Evolutionary conservation across 2,797 vertebrate genomes (phyloP).

Genomic region (Coregonus ussuriensis): DNA sequence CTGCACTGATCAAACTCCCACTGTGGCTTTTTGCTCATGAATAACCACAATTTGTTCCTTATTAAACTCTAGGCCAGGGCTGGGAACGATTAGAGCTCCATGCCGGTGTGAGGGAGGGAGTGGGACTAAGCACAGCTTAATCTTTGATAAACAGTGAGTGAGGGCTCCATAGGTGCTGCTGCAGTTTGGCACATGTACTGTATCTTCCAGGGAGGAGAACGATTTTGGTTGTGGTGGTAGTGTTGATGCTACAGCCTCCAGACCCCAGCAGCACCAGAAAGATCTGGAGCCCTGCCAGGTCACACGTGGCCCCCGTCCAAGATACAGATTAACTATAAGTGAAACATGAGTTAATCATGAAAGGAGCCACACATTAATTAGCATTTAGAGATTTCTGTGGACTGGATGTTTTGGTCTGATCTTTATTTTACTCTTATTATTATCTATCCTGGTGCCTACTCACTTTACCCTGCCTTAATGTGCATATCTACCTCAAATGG

Average conservation of each 20-base stretch:
- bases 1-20: conserved; percentile 52
- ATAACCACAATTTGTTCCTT: conserved; percentile 70
- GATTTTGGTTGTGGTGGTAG: not conserved
- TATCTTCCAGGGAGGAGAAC: conserved; percentile 18
- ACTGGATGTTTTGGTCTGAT: conserved; percentile 50
- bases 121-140: conserved; percentile 67
- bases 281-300: conserved; percentile 69
- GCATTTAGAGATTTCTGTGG: conserved; percentile 62
- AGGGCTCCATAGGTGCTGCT: conserved; percentile 59
- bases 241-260: conserved; percentile 26
- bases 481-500: too few relatives aligned
- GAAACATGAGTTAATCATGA: conserved; percentile 73
- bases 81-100: conserved; percentile 62
- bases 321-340: conserved; percentile 74
- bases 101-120: conserved; percentile 20
- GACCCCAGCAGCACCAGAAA: conserved; percentile 19
- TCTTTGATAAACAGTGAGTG: conserved; percentile 73
- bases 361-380: conserved; percentile 72
- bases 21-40: conserved; percentile 70
- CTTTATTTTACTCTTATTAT: not conserved
- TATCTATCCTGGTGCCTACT: too few relatives aligned
- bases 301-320: conserved; percentile 69
- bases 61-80: conserved; percentile 68
- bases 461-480: too few relatives aligned
- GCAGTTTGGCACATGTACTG: conserved; percentile 62